Conservation (phyloP, 2,797 vertebrate species). For the Adrianichthys oophorus region DNA sequence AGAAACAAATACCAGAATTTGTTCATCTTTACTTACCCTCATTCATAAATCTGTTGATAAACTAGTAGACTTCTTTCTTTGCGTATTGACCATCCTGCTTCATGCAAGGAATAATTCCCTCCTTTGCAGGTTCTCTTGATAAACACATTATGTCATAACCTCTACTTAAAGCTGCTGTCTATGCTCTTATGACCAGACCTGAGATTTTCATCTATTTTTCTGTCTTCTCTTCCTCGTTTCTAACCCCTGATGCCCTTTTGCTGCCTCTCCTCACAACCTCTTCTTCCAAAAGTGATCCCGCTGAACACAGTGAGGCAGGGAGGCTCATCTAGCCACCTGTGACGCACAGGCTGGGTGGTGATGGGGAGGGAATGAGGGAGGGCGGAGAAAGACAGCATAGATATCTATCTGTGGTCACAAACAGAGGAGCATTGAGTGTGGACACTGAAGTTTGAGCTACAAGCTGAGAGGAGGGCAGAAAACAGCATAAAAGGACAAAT, state of each 20-base stretch:
- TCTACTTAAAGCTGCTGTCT: constrained; percentile 16
- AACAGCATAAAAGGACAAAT: constrained; percentile 62
- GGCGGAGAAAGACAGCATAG: constrained; percentile 44
- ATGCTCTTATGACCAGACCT: constrained; percentile 29
- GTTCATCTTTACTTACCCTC: constrained; percentile 58
- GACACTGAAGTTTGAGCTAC: constrained; percentile 65
- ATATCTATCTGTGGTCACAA: constrained; percentile 61
- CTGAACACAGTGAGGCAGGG: constrained; percentile 54
- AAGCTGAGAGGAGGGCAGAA: constrained; percentile 69
- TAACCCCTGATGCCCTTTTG: constrained; percentile 62
- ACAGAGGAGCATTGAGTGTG: constrained; percentile 76
- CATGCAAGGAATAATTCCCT: constrained; percentile 7
- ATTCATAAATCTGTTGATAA: constrained; percentile 46
- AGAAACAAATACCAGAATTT: too few species aligned
- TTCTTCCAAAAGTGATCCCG: constrained; percentile 44
- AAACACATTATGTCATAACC: constrained; percentile 34
- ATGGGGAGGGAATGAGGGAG: constrained; percentile 6
- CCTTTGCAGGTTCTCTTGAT: constrained; percentile 29
- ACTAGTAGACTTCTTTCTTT: constrained; percentile 16
- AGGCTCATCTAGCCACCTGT: constrained; percentile 52
- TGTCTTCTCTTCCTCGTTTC: constrained; percentile 36
- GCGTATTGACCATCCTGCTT: constrained; percentile 13
- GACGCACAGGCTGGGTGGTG: constrained; percentile 56
- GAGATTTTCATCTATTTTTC: constrained; percentile 31
- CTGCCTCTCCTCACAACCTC: constrained; percentile 43